Percentiles rank a stretch among this genome's conserved stretches.
Evolutionary conservation across 2,888 invertebrate species (phyloP).

Genomic region (Masnerella sp.): DNA sequence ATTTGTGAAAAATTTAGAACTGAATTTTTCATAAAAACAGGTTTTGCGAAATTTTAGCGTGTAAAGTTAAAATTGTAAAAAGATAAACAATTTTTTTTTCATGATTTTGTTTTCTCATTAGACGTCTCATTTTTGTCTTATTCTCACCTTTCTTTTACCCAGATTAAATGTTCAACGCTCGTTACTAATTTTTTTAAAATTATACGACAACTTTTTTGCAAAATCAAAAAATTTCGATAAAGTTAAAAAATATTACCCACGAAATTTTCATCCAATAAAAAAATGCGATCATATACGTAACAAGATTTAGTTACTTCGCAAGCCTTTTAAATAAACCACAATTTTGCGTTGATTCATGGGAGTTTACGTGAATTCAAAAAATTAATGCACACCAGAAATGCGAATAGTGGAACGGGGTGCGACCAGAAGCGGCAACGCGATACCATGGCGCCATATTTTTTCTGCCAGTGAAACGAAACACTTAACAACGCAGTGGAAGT

Average conservation of each 20-base stretch:
- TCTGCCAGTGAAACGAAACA: conserved; percentile 65
- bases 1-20: too few relatives aligned
- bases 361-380: conserved; percentile 31
- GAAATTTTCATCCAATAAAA: conserved; percentile 2
- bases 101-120: too few relatives aligned
- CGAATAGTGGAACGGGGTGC: conserved; percentile 14
- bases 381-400: conserved; percentile 23
- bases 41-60: too few relatives aligned
- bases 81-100: too few relatives aligned
- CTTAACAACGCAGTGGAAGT: conserved; percentile 68
- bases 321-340: conserved; percentile 12
- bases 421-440: conserved; percentile 58
- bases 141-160: too few relatives aligned
- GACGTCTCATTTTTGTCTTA: too few relatives aligned
- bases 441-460: conserved; percentile 63
- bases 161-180: too few relatives aligned
- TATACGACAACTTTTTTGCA: not conserved
- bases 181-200: too few relatives aligned
- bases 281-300: too few relatives aligned
- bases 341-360: conserved; percentile 45
- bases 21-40: too few relatives aligned
- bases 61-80: too few relatives aligned
- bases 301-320: too few relatives aligned
- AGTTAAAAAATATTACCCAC: not conserved
- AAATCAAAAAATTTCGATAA: not conserved